phyloP scores from a whole-genome alignment of 2,113 vertebrate genomes.

The Mormyrus lacerda region DNA sequence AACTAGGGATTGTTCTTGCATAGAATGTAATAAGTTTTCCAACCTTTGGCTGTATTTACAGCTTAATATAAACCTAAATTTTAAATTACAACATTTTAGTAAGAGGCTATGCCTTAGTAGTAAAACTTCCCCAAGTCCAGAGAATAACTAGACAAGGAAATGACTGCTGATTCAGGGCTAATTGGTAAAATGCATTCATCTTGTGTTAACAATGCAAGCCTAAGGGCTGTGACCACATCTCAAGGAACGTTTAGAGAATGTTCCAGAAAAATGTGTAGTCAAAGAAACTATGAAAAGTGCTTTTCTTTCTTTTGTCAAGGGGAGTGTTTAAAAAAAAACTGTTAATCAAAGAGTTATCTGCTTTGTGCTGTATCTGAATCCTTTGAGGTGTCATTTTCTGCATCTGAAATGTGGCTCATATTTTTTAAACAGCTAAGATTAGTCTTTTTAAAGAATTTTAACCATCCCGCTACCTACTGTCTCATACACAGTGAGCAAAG shows the following conservation, averaged over 20 bases:
- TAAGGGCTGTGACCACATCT: not conserved
- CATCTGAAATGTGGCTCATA: not conserved
- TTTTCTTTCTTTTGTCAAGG: not conserved
- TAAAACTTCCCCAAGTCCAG: not conserved
- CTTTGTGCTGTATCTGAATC: not conserved
- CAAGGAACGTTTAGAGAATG: not conserved
- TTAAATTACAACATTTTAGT: not conserved
- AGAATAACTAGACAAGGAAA: not conserved
- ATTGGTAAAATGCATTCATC: not conserved
- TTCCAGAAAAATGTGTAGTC: not conserved
- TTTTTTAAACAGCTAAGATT: not conserved
- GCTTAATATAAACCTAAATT: not conserved
- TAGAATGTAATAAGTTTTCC: not conserved
- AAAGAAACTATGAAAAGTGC: not conserved
- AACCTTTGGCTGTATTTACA: not conserved
- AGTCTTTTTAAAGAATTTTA: not conserved
- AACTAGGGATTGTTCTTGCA: not conserved
- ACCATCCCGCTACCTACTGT: not conserved
- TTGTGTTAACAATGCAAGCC: not conserved
- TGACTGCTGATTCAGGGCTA: not conserved
- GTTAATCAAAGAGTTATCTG: not conserved
- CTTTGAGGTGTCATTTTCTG: not conserved
- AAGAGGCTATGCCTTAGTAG: not conserved
- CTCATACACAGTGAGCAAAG: not conserved
- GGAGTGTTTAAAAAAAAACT: not conserved